Percentiles rank a stretch among this genome's conserved stretches.
Conservation (phyloP, 2,888 invertebrate genomes). For the Drosophila diplacantha region DNA sequence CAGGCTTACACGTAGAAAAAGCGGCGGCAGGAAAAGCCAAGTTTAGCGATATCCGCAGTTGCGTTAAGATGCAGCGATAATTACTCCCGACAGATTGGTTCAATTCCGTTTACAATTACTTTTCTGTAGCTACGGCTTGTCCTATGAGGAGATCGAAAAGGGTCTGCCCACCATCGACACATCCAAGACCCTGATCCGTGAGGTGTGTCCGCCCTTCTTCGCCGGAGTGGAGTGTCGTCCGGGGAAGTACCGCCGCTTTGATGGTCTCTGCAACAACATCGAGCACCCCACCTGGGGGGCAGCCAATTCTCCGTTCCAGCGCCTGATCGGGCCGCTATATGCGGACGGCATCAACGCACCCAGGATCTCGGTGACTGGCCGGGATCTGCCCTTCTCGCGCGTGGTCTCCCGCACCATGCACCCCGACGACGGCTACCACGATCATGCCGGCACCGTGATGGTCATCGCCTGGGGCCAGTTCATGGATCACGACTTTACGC, state of each 20-base stretch:
- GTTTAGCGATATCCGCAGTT: conserved; percentile 46
- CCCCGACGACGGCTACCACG: conserved; percentile 94
- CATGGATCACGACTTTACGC: conserved; percentile 95
- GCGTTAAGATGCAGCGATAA: conserved; percentile 27
- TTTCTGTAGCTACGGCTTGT: conserved; percentile 85
- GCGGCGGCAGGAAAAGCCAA: conserved; percentile 51
- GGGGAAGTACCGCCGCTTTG: conserved; percentile 90
- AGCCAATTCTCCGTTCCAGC: conserved; percentile 89
- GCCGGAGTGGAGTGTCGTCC: conserved; percentile 92
- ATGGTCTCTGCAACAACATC: conserved; percentile 93
- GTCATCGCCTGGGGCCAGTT: conserved; percentile 95
- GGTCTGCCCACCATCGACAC: conserved; percentile 92
- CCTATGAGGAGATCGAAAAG: conserved; percentile 91
- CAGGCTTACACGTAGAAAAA: conserved; percentile 5
- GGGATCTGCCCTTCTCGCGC: conserved; percentile 87
- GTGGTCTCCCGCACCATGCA: conserved; percentile 94
- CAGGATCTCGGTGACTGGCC: conserved; percentile 87
- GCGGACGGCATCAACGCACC: conserved; percentile 91
- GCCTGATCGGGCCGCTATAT: conserved; percentile 87
- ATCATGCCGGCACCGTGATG: conserved; percentile 95
- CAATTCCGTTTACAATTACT: conserved; percentile 11
- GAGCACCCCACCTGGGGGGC: conserved; percentile 94
- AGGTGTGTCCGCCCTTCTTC: conserved; percentile 91
- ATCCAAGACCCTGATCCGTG: conserved; percentile 89
- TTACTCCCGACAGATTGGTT: conserved; percentile 20